Percentiles rank a stretch among this genome's conserved stretches.
phyloP scores from a whole-genome alignment of 1,140 invertebrate genomes.

The Trichomalopsis sarcophagae region DNA sequence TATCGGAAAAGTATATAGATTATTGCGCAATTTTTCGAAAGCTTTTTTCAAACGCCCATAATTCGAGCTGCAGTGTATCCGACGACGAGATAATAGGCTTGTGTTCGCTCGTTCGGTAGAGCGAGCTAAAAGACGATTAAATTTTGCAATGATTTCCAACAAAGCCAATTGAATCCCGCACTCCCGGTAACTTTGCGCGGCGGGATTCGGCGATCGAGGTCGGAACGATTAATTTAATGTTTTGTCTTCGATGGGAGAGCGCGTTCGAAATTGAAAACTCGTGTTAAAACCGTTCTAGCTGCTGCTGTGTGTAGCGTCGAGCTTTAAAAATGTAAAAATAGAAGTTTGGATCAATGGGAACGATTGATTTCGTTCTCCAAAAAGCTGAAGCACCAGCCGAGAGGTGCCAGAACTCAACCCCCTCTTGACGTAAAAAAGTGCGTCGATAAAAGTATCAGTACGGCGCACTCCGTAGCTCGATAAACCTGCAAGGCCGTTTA shows the following conservation, averaged over 20 bases:
- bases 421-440: no score
- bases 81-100: background rate
- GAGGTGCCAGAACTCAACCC: no score
- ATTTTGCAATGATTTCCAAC: background rate
- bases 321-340: no score
- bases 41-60: background rate
- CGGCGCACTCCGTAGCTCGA: no score
- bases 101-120: background rate
- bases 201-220: background rate
- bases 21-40: background rate
- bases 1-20: background rate
- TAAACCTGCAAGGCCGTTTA: no score
- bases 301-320: no score
- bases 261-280: background rate
- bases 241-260: background rate
- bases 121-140: background rate
- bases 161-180: background rate
- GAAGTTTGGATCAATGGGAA: no score
- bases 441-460: no score
- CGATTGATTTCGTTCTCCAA: no score
- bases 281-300: background rate
- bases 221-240: background rate
- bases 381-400: no score
- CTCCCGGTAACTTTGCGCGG: background rate
- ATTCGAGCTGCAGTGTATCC: background rate